Conservation (phyloP, 2,888 invertebrate genomes). For the Acanthosoma haemorrhoidale region DNA sequence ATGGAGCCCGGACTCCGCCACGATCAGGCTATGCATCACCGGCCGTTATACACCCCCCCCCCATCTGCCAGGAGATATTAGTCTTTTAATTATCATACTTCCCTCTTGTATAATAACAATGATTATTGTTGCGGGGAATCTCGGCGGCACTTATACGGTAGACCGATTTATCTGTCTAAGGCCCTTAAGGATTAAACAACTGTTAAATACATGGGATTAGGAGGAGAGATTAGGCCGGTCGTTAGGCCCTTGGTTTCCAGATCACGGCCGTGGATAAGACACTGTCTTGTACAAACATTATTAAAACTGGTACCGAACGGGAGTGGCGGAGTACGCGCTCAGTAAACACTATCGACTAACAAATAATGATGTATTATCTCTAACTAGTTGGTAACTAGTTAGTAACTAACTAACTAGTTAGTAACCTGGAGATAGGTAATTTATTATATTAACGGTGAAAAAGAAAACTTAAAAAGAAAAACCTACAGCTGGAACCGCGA, state of each 20-base stretch:
- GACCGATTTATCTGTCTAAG: slow-evolving; percentile 19
- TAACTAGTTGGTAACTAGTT: no score
- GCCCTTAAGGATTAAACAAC: slow-evolving; percentile 8
- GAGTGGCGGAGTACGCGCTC: no score
- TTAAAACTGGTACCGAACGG: no score
- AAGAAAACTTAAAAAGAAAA: no score
- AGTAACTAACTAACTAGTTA: no score
- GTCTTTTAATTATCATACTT: slow-evolving; percentile 38
- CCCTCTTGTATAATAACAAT: slow-evolving; percentile 37
- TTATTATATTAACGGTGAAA: no score
- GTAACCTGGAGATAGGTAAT: no score
- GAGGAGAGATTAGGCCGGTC: background rate
- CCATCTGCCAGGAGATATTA: no score
- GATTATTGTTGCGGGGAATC: slow-evolving; percentile 26
- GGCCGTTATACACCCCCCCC: slow-evolving; percentile 31
- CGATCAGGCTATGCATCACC: slow-evolving; percentile 35
- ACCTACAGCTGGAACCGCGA: no score
- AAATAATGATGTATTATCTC: no score
- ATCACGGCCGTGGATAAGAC: no score
- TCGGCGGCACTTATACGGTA: slow-evolving; percentile 31
- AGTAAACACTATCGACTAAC: no score
- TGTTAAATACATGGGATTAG: slow-evolving; percentile 15
- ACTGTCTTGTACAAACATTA: background rate
- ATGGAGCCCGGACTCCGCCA: background rate
- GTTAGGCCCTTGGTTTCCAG: background rate